phyloP scores from a whole-genome alignment of 2,797 vertebrate species.

The Catharus ustulatus region DNA sequence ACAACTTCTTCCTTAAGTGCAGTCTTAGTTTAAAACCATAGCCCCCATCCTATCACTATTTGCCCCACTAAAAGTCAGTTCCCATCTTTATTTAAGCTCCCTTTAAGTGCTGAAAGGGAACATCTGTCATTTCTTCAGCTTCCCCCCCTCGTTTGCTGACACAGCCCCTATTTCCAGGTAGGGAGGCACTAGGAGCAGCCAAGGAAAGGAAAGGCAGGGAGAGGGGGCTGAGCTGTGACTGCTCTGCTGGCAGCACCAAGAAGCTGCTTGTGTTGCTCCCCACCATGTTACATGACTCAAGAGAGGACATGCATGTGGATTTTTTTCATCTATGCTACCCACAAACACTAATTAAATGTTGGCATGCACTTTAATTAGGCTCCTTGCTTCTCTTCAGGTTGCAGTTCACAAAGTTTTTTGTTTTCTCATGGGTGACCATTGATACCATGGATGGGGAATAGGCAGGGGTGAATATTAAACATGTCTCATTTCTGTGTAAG shows the following conservation, averaged over 20 bases:
- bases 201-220: background rate
- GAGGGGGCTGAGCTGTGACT: background rate
- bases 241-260: background rate
- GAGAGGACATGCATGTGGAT: background rate
- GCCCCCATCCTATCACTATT: accelerated
- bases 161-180: background rate
- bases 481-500: background rate
- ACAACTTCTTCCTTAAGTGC: background rate
- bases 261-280: background rate
- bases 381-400: background rate
- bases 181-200: background rate
- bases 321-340: background rate
- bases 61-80: background rate
- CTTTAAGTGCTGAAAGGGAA: background rate
- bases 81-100: background rate
- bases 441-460: background rate
- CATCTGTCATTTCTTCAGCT: background rate
- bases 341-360: background rate
- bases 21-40: background rate
- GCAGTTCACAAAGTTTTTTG: background rate
- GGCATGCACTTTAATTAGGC: background rate
- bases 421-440: background rate
- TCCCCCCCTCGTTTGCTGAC: background rate
- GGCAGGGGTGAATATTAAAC: background rate
- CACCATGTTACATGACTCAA: accelerated